Conservation (phyloP, 2,888 invertebrate genomes). For the Rotaria magnacalcarata region DNA sequence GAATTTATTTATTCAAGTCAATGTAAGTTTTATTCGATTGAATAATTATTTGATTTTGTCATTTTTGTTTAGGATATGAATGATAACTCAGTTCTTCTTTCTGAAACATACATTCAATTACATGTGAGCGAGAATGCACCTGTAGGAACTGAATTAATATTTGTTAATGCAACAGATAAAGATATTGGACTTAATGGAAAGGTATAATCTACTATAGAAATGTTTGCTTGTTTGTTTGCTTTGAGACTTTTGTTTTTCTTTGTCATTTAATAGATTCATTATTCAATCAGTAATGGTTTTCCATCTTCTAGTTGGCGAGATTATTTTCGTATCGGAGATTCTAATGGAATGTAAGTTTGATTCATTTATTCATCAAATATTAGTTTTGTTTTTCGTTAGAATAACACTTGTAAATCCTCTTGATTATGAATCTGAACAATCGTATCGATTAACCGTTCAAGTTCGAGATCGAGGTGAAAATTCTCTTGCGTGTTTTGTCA, state of each 20-base stretch:
- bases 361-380: neutral
- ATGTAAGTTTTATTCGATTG: neutral
- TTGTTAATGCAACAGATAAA: neutral
- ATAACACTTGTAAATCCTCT: conserved; percentile 29
- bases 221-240: neutral
- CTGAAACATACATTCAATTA: conserved; percentile 24
- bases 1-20: neutral
- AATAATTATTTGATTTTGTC: neutral
- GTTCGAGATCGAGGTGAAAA: conserved; percentile 35
- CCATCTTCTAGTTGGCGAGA: neutral
- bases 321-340: conserved; percentile 37
- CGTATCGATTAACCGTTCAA: conserved; percentile 37
- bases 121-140: conserved; percentile 38
- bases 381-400: neutral
- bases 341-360: conserved; percentile 10
- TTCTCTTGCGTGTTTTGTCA: conserved; percentile 6
- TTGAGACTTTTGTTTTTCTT: neutral
- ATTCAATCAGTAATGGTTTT: conserved; percentile 5
- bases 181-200: conserved; percentile 36
- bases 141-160: conserved; percentile 31
- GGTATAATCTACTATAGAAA: neutral
- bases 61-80: conserved; percentile 36
- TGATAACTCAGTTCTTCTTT: conserved; percentile 38
- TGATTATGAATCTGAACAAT: conserved; percentile 44
- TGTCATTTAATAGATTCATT: neutral